These are phyloP conservation scores for Neotoxoptera formosana DNA, from an alignment of 1,140 invertebrate genomes.

Conservation along the genomic window DNA sequence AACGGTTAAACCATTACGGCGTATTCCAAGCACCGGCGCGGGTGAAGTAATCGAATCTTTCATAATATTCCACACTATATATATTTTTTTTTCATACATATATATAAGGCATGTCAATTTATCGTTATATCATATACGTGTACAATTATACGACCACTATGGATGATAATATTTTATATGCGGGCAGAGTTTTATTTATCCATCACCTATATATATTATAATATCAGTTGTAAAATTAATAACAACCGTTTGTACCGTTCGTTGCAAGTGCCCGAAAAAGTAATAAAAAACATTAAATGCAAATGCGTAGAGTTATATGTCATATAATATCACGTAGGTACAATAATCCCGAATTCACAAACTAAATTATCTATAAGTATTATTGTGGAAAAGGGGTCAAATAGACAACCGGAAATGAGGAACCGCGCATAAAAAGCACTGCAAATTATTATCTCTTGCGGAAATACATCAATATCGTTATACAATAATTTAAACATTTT, in stretches of 20 bases:
- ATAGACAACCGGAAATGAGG: neutral
- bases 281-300: neutral
- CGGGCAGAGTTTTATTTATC: neutral
- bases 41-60: neutral
- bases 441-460: neutral
- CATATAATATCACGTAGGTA: neutral
- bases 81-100: neutral
- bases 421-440: neutral
- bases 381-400: neutral
- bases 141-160: neutral
- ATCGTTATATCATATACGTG: neutral
- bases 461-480: neutral
- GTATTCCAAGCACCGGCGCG: neutral
- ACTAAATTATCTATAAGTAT: neutral
- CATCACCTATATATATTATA: neutral
- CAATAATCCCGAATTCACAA: neutral
- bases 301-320: neutral
- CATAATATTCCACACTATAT: neutral
- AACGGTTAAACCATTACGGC: conserved; percentile 11
- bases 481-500: neutral
- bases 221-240: neutral
- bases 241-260: neutral
- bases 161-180: neutral
- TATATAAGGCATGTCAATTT: neutral
- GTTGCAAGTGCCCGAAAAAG: neutral